Evolutionary conservation across 2,797 vertebrate species (phyloP).

Genomic region (Chromobotia macracanthus): DNA sequence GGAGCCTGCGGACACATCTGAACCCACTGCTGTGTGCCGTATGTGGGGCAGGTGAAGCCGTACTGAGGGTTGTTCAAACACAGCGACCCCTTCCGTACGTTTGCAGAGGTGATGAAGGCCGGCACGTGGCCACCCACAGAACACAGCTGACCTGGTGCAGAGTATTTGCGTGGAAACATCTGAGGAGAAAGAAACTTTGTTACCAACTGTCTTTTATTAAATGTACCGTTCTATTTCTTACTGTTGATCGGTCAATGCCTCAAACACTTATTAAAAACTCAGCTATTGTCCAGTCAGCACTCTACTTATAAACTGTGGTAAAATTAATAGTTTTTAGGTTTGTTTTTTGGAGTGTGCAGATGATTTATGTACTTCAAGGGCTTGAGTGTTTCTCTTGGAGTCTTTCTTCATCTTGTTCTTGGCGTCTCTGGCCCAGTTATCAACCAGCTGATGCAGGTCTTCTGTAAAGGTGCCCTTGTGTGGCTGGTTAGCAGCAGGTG

Average conservation of each 20-base stretch:
- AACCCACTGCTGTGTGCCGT: conserved; percentile 84
- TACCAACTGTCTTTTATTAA: too few species aligned
- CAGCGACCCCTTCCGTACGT: conserved; percentile 86
- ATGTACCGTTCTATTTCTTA: too few species aligned
- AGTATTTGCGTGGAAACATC: conserved; percentile 85
- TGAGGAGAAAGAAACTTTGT: conserved; percentile 50
- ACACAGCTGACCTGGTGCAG: conserved; percentile 90
- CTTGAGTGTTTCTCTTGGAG: conserved; percentile 75
- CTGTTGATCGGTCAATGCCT: too few species aligned
- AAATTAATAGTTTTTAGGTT: too few species aligned
- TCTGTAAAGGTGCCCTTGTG: conserved; percentile 94
- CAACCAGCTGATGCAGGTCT: conserved; percentile 92
- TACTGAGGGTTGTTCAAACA: conserved; percentile 86
- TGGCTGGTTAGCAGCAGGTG: conserved; percentile 75
- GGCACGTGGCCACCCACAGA: conserved; percentile 76
- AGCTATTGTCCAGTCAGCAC: too few species aligned
- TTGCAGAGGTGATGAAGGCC: conserved; percentile 79
- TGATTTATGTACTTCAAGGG: conserved; percentile 68
- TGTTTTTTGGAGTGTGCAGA: too few species aligned
- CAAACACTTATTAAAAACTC: too few species aligned
- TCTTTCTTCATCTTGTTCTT: conserved; percentile 86
- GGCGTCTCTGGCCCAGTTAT: conserved; percentile 95
- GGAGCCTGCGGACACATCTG: conserved; percentile 77
- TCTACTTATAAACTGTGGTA: too few species aligned
- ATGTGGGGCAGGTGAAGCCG: conserved; percentile 81